A percentile compares a stretch with the other conserved stretches of the same genome.
phyloP scores from a whole-genome alignment of 2,888 invertebrate species.

The Parascotia fuliginaria region DNA sequence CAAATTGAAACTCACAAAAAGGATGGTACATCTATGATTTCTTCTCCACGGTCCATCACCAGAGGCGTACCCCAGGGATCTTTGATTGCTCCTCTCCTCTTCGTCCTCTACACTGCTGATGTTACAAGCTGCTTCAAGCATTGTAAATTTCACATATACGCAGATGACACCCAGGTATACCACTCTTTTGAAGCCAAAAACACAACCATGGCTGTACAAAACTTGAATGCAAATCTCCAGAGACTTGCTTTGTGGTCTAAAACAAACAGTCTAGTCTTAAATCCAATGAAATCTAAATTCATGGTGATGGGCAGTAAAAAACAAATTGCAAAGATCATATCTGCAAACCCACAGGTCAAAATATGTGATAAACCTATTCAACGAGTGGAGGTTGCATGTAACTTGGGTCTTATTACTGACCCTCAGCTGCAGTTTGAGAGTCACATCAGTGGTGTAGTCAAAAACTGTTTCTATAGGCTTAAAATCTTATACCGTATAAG shows the following conservation, averaged over 20 bases:
- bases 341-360: not conserved
- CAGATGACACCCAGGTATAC: conserved; percentile 22
- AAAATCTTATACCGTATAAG: not conserved
- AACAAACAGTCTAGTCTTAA: conserved; percentile 6
- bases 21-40: not conserved
- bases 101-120: conserved; percentile 22
- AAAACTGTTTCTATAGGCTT: not conserved
- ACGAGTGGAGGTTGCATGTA: not conserved
- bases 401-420: not conserved
- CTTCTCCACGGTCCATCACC: not conserved
- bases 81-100: conserved; percentile 23
- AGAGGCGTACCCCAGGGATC: conserved; percentile 23
- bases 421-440: not conserved
- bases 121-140: conserved; percentile 2
- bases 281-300: conserved; percentile 11
- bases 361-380: not conserved
- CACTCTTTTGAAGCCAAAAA: conserved; percentile 10
- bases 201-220: not conserved
- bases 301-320: conserved; percentile 7
- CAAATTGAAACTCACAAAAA: conserved; percentile 5
- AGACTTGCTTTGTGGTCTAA: conserved; percentile 2
- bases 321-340: not conserved
- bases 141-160: conserved; percentile 21
- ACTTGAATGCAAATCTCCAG: conserved; percentile 12
- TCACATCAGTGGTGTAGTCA: not conserved